Evolutionary conservation across 2,113 vertebrate species (phyloP).

Genomic region (Anas platyrhynchos): DNA sequence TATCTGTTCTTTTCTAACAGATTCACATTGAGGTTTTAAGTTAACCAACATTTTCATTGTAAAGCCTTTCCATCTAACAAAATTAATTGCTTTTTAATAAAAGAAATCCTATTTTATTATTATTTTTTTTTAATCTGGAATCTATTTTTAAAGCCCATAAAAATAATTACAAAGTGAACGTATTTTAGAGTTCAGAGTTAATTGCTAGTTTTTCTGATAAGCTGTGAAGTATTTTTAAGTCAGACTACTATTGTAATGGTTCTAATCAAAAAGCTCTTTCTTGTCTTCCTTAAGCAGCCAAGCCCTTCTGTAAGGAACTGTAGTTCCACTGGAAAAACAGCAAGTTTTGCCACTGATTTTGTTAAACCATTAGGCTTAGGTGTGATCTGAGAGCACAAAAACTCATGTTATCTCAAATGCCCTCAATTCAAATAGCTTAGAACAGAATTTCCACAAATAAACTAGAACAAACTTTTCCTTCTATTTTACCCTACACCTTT

Average conservation of each 20-base stretch:
- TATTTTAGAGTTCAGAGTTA: constrained; percentile 15
- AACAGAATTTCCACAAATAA: background rate
- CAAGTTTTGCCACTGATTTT: background rate
- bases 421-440: background rate
- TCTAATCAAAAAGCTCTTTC: background rate
- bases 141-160: background rate
- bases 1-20: background rate
- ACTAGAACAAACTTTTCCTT: background rate
- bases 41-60: background rate
- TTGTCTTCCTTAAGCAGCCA: background rate
- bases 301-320: background rate
- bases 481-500: background rate
- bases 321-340: background rate
- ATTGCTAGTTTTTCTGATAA: constrained; percentile 31
- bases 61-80: background rate
- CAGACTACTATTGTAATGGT: background rate
- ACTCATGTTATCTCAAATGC: background rate
- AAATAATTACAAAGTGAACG: constrained; percentile 11
- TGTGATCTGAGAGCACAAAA: background rate
- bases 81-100: background rate
- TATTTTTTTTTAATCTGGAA: background rate
- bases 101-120: background rate
- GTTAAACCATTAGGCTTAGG: background rate
- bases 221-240: constrained; percentile 1
- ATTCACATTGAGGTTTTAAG: background rate